phyloP scores from a whole-genome alignment of 2,113 vertebrate species.

The Lycaon pictus region DNA sequence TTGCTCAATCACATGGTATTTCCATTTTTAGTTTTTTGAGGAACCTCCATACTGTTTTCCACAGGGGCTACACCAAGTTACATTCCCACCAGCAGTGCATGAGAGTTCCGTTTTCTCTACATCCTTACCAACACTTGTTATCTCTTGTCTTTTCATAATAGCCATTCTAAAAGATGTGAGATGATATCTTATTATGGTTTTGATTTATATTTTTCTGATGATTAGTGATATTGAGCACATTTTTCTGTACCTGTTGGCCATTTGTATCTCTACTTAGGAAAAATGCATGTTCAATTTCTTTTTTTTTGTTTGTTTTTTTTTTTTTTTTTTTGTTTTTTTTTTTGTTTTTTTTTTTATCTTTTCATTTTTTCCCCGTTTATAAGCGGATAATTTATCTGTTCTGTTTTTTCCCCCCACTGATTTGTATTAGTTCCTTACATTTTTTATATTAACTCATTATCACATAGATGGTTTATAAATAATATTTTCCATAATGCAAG shows the following conservation, averaged over 20 bases:
- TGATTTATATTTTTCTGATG: too few species aligned
- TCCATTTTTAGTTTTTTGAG: not conserved
- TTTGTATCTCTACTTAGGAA: not conserved
- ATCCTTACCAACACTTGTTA: too few species aligned
- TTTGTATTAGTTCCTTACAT: not conserved
- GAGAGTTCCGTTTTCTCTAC: too few species aligned
- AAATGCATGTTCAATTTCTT: not conserved
- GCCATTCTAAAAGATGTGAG: too few species aligned
- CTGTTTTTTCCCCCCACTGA: not conserved
- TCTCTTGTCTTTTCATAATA: too few species aligned
- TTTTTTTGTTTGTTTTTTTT: not conserved
- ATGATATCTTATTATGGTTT: too few species aligned
- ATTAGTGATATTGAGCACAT: not conserved
- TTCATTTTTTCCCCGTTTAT: too few species aligned
- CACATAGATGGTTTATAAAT: not conserved
- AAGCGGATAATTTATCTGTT: too few species aligned
- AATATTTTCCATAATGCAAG: not conserved
- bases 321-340: too few species aligned
- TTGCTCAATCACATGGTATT: not conserved
- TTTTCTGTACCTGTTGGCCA: not conserved
- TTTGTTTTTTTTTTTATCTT: too few species aligned
- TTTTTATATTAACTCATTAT: not conserved
- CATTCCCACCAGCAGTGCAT: too few species aligned
- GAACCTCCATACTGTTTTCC: not conserved
- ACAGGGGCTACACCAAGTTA: not conserved